phyloP scores from a whole-genome alignment of 1,140 invertebrate species.

The Manduca sexta region DNA sequence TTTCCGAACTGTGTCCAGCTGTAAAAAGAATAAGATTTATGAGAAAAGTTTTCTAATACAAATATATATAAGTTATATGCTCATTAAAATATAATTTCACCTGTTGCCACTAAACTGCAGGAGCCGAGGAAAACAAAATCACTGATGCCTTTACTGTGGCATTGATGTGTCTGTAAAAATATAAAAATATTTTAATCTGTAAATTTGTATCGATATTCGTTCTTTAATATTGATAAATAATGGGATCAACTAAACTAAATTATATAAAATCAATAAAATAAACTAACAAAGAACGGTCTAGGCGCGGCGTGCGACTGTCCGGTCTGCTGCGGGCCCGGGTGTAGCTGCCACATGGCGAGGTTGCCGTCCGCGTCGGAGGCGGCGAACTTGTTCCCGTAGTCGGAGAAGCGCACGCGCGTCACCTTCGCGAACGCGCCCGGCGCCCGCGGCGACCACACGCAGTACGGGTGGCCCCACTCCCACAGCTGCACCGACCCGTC shows the following conservation, averaged over 20 bases:
- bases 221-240: too few species aligned
- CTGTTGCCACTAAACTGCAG: constrained; percentile 96
- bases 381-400: constrained; percentile 99
- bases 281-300: constrained; percentile 96
- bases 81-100: constrained; percentile 42
- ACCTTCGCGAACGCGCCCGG: constrained; percentile 95
- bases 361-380: constrained; percentile 94
- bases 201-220: too few species aligned
- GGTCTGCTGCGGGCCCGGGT: constrained; percentile 73
- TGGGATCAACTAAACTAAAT: too few species aligned
- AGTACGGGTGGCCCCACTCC: constrained; percentile 97
- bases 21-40: constrained; percentile 30
- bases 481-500: constrained; percentile 98
- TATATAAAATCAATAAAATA: too few species aligned
- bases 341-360: constrained; percentile 95
- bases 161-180: constrained; percentile 89
- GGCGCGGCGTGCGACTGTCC: constrained; percentile 75
- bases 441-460: constrained; percentile 90
- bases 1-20: constrained; percentile 97
- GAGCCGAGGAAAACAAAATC: constrained; percentile 99
- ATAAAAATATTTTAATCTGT: background rate
- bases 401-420: constrained; percentile 93
- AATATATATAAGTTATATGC: background rate
- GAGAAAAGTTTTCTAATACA: background rate
- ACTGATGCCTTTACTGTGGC: constrained; percentile 97